A percentile compares a stretch with the other conserved stretches of the same genome.
phyloP scores from a whole-genome alignment of 53 echinoderm and acorn worm species.

The Temnopleurus reevesii region DNA sequence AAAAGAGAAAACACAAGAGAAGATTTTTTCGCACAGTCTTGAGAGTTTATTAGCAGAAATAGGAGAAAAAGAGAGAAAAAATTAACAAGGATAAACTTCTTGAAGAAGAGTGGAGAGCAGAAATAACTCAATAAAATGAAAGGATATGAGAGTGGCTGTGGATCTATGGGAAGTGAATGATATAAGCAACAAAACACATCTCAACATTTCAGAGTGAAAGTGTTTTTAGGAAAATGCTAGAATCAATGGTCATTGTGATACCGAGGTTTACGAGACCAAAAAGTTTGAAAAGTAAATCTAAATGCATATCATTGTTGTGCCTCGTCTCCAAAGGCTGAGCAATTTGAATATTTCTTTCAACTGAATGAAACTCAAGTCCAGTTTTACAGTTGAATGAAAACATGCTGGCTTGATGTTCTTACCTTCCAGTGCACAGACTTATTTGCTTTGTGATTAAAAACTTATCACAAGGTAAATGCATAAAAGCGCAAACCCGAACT shows the following conservation, averaged over 20 bases:
- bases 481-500: too few relatives aligned
- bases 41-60: conserved; percentile 64
- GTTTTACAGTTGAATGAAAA: too few relatives aligned
- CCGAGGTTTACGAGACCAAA: neutral
- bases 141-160: conserved; percentile 40
- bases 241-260: neutral
- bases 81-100: conserved; percentile 42
- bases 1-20: conserved; percentile 51
- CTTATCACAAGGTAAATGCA: too few relatives aligned
- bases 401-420: too few relatives aligned
- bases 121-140: conserved; percentile 50
- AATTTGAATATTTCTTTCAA: too few relatives aligned
- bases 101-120: neutral
- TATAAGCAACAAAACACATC: conserved; percentile 31
- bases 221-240: neutral
- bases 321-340: too few relatives aligned
- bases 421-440: too few relatives aligned
- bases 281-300: too few relatives aligned
- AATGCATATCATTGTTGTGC: too few relatives aligned
- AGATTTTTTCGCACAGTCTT: conserved; percentile 63
- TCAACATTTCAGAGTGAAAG: neutral
- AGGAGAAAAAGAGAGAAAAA: conserved; percentile 47
- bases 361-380: too few relatives aligned
- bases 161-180: conserved; percentile 45
- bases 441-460: too few relatives aligned